Evolutionary conservation across 1,140 invertebrate genomes (phyloP), one percentile per base, ranked within the genome.

Genomic region (Orius laevigatus): DNA sequence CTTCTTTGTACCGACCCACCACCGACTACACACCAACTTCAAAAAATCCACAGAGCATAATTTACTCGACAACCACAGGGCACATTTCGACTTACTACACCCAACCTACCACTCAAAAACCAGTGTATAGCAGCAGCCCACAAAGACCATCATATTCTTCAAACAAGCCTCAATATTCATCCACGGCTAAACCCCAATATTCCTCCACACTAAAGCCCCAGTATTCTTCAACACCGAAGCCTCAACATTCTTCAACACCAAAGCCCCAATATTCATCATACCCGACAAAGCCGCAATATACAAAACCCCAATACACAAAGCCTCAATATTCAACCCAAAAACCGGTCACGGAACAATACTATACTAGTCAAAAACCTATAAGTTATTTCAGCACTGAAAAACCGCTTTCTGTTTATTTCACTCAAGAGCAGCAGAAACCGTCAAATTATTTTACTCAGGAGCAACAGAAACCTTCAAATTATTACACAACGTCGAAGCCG

Each of bases 51-150:
- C 48, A 42, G 32, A 15, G 14, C 11, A 42, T 12, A 58, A 5
- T 54, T 59, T 5, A 54, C 58, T 1, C 55, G 57, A 10, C 57
- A 58, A 45, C 58, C 53, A 45, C 43, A n/a, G 10, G 10, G 5
- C 18, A 42, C 14, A 15, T 19, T 16, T 42, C 40, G 14, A 19
- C 1, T 63, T 62, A 45, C 57, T 64, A 0, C 62, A 64, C 34
- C 57, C 59, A 0, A 63, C 59, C 32, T 62, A 61, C 48, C 65
- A 62, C 12, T 4, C 25, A 3, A 25, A 25, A 25, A 25, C 25
- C 25, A 25, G 8, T 8, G 3, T 3, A 25, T 25, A 4, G 8
- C 25, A 25, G 25, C 8, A 25, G 25, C 25, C 25, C 25, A 25
- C 25, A 25, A 5, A 45, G 15, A 15, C 18, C 40, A 14, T 44